Percentiles rank a stretch among this genome's conserved stretches.
Conservation (phyloP, 2,113 vertebrate genomes). For the Anarrhichthys ocellatus region DNA sequence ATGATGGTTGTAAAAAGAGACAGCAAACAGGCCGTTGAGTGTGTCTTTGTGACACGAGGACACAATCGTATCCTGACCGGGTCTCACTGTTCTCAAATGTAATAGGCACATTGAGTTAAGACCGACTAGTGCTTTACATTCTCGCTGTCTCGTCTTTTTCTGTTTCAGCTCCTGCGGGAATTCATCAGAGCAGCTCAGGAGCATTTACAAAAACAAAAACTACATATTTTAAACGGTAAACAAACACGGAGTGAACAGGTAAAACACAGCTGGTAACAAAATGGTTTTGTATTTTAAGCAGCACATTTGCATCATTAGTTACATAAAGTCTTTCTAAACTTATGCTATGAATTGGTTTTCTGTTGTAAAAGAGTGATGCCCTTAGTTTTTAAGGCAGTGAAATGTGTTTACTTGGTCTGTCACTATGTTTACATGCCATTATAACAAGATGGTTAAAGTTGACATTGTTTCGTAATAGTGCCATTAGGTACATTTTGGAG, state of each 20-base stretch:
- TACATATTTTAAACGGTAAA: not conserved
- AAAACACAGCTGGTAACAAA: conserved; percentile 30
- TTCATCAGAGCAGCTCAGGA: conserved; percentile 51
- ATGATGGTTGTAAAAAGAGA: conserved; percentile 47
- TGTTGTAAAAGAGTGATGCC: conserved; percentile 52
- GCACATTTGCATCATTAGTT: conserved; percentile 12
- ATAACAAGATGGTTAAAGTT: not conserved
- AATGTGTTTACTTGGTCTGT: conserved; percentile 15
- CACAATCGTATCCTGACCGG: conserved; percentile 12
- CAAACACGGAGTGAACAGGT: conserved; percentile 17
- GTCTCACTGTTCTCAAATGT: conserved; percentile 60
- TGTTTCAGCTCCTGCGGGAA: conserved; percentile 37
- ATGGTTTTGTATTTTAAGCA: conserved; percentile 40
- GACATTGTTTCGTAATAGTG: not conserved
- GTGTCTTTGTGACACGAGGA: conserved; percentile 21
- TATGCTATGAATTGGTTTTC: not conserved
- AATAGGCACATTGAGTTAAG: conserved; percentile 73
- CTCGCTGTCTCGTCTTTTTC: conserved; percentile 24
- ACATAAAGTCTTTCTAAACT: not conserved
- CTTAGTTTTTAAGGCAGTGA: conserved; percentile 72
- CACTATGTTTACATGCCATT: conserved; percentile 37
- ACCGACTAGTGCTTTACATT: conserved; percentile 49
- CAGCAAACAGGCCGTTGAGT: conserved; percentile 34
- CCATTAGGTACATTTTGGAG: not conserved
- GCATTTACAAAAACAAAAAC: conserved; percentile 25